A percentile compares a stretch with the other conserved stretches of the same genome.
These are phyloP conservation scores for Alauda arvensis DNA, from an alignment of 2,797 vertebrate species.

Conservation along the genomic window DNA sequence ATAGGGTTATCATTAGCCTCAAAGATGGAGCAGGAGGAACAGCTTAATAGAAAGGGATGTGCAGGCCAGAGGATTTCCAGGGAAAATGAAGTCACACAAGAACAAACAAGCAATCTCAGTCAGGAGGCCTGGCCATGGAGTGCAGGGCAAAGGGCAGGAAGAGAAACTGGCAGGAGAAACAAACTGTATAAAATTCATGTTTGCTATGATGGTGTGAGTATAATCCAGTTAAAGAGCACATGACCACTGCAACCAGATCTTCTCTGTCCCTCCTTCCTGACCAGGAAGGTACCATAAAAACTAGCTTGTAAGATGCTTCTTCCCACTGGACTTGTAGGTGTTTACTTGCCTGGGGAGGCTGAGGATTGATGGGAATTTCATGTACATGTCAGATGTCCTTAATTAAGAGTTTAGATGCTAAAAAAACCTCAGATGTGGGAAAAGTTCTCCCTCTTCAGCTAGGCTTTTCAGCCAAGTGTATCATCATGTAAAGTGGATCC, in stretches of 20 bases:
- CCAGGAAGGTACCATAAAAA: background rate
- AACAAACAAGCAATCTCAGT: background rate
- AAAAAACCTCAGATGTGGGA: background rate
- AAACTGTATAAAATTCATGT: background rate
- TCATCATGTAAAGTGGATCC: background rate
- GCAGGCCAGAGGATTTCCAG: background rate
- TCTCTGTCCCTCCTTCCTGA: background rate
- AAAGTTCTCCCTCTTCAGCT: background rate
- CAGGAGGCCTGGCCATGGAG: background rate
- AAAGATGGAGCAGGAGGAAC: fast-evolving
- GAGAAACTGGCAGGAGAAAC: background rate
- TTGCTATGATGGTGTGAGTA: background rate
- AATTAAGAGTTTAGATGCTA: background rate
- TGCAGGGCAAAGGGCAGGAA: background rate
- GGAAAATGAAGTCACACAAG: background rate
- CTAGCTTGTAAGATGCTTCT: background rate
- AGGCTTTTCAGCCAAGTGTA: background rate
- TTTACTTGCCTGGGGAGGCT: background rate
- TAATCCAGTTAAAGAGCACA: background rate
- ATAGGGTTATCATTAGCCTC: background rate
- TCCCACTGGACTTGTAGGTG: background rate
- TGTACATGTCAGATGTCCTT: background rate
- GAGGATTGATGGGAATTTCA: background rate
- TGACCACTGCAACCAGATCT: background rate
- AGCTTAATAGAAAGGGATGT: background rate